phyloP scores from a whole-genome alignment of 1,140 invertebrate species.

The Drosophila equinoxialis region DNA sequence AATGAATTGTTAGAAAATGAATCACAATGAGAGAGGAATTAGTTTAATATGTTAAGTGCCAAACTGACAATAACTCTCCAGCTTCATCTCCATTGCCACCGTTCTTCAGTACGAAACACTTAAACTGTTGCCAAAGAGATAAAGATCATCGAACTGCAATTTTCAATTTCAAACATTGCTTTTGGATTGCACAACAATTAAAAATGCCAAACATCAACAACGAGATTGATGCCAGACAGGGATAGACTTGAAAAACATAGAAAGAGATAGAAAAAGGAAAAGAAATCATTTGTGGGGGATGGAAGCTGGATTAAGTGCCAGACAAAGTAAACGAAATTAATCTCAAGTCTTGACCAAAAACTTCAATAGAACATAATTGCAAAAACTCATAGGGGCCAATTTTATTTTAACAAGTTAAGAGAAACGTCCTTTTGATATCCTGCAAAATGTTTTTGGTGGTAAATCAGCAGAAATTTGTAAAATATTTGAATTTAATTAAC shows the following conservation, averaged over 20 bases:
- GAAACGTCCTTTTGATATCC: background rate
- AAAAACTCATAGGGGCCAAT: background rate
- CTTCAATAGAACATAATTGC: conserved; percentile 7
- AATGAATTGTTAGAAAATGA: conserved; percentile 49
- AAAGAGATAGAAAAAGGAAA: background rate
- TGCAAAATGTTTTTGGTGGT: background rate
- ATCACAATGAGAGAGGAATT: conserved; percentile 70
- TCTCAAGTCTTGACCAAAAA: conserved; percentile 9
- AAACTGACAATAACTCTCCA: conserved; percentile 30
- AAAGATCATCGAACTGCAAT: conserved; percentile 47
- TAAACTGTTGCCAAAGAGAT: conserved; percentile 38
- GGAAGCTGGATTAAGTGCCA: conserved; percentile 1
- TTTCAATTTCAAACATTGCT: conserved; percentile 33
- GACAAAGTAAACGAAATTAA: conserved; percentile 13
- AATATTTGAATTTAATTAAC: too few species aligned
- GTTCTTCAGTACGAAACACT: conserved; percentile 25
- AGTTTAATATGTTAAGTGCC: conserved; percentile 67
- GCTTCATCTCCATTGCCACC: too few species aligned
- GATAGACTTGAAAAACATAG: background rate
- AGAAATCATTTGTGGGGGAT: background rate
- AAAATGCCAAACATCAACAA: conserved; percentile 35
- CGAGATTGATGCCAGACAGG: conserved; percentile 30
- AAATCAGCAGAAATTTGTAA: too few species aligned
- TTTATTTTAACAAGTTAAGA: background rate
- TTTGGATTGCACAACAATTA: conserved; percentile 31